Evolutionary conservation across 2,888 invertebrate species (phyloP), one percentile per base, ranked within the genome.

Genomic region (Callosobruchus maculatus): DNA sequence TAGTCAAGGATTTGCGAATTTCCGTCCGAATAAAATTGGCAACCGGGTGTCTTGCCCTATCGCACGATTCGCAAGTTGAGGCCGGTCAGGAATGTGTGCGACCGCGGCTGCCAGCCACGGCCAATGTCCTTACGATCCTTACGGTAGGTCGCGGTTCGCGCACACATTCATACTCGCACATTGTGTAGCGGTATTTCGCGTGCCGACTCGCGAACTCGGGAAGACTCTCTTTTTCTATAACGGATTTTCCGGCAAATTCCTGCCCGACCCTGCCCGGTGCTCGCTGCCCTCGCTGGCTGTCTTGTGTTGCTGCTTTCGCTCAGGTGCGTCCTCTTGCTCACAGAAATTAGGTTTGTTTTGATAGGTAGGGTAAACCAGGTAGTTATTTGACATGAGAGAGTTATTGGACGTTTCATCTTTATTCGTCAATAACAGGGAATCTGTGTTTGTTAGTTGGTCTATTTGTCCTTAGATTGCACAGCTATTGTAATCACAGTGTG

Each of bases 41-140:
- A 49, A 49, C 49, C 49, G 7, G 49, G 49, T 49, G 49, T 68
- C 22, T 68, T 68, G 68, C 68, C 68, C 68, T 21, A 68, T 68
- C 82, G 79, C 82, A 83, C 81, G 84, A 84, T 85, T 85, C 82
- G 86, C 85, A 84, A 86, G 83, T 87, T 87, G 86, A 81, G 84
- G 82, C 82, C 85, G 87, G 86, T 86, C 82, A 82, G 83, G 82
- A 80, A 75, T 74, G 9, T 0, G 68, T 21, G 70, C 67, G 18
- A 22, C 21, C 21, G 5, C 68, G 22, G 74, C 72, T 68, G 49
- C 20, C 72, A 30, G 31, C 70, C 72, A 85, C 84, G 83, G 85
- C 83, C 85, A 84, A 85, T 84, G 85, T 85, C 85, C 86, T 86
- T 86, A 84, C 77, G 83, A 85, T 85, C 85, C 86, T 86, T 86